Percentiles rank a stretch among this genome's conserved stretches.
These are phyloP conservation scores for Rotaria sp. DNA, from an alignment of 2,888 invertebrate species.

Conservation along the genomic window DNA sequence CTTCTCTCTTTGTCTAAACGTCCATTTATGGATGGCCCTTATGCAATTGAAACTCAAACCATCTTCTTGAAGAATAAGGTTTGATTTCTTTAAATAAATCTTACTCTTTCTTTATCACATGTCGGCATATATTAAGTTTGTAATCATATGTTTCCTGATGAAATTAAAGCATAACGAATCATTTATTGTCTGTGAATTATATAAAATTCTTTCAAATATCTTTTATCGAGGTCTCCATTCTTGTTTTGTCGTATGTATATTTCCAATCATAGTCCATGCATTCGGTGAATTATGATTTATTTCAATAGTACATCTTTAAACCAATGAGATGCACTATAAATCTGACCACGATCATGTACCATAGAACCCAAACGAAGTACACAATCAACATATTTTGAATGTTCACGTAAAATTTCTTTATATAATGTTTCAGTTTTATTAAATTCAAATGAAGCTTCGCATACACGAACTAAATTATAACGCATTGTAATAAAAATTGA, in stretches of 20 bases:
- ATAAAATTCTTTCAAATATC: constrained; percentile 91
- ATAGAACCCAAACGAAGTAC: constrained; percentile 76
- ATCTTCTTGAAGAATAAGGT: too few species aligned
- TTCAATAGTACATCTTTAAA: constrained; percentile 91
- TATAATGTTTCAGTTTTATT: constrained; percentile 91
- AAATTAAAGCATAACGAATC: constrained; percentile 84
- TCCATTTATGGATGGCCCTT: too few species aligned
- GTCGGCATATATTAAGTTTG: constrained; percentile 88
- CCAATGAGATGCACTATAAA: constrained; percentile 97
- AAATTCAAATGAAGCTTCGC: constrained; percentile 81
- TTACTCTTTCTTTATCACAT: constrained; percentile 76
- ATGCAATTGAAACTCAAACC: too few species aligned
- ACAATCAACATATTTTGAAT: constrained; percentile 96
- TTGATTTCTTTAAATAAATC: too few species aligned
- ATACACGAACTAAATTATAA: constrained; percentile 85
- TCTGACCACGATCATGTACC: constrained; percentile 96
- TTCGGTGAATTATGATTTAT: constrained; percentile 88
- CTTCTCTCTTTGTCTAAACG: too few species aligned
- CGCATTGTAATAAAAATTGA: constrained; percentile 84
- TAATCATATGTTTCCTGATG: constrained; percentile 94
- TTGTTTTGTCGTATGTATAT: constrained; percentile 90
- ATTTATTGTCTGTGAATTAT: constrained; percentile 72
- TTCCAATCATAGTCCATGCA: constrained; percentile 92
- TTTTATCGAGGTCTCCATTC: constrained; percentile 97
- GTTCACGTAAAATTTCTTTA: constrained; percentile 88